Evolutionary conservation across 2,113 vertebrate genomes (phyloP).

Genomic region (Taxidea taxus): DNA sequence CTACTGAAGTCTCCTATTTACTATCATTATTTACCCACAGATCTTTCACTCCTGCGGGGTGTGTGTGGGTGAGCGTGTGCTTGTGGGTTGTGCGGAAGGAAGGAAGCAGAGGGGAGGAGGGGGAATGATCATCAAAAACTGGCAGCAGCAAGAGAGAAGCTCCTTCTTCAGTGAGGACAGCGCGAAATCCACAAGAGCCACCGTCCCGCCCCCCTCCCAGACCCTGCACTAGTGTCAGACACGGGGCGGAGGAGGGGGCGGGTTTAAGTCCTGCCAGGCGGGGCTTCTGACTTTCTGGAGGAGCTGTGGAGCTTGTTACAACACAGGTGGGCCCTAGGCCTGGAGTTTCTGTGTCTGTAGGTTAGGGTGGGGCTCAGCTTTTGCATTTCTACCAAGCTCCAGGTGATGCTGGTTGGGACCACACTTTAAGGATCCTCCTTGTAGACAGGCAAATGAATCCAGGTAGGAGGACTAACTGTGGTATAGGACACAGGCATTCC

Average conservation of each 20-base stretch:
- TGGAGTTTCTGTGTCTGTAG: not conserved
- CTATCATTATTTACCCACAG: not conserved
- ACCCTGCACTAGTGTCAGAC: not conserved
- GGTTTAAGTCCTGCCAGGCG: not conserved
- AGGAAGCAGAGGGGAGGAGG: not conserved
- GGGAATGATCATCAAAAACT: not conserved
- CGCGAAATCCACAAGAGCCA: not conserved
- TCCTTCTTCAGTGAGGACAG: not conserved
- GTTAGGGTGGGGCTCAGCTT: not conserved
- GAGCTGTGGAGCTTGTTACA: not conserved
- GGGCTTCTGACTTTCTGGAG: not conserved
- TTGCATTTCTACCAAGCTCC: not conserved
- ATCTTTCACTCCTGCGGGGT: not conserved
- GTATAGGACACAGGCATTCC: not conserved
- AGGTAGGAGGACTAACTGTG: not conserved
- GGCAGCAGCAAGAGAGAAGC: not conserved
- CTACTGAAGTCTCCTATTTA: not conserved
- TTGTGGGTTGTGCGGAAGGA: not conserved
- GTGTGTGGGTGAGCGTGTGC: not conserved
- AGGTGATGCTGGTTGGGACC: not conserved
- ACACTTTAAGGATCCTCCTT: not conserved
- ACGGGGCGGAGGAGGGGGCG: too few species aligned
- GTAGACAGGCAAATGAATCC: not conserved
- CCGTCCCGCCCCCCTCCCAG: too few species aligned
- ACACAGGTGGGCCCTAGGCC: not conserved